Percentiles rank a stretch among this genome's conserved stretches.
phyloP scores from a whole-genome alignment of 2,888 invertebrate species.

The Sepiola atlantica region DNA sequence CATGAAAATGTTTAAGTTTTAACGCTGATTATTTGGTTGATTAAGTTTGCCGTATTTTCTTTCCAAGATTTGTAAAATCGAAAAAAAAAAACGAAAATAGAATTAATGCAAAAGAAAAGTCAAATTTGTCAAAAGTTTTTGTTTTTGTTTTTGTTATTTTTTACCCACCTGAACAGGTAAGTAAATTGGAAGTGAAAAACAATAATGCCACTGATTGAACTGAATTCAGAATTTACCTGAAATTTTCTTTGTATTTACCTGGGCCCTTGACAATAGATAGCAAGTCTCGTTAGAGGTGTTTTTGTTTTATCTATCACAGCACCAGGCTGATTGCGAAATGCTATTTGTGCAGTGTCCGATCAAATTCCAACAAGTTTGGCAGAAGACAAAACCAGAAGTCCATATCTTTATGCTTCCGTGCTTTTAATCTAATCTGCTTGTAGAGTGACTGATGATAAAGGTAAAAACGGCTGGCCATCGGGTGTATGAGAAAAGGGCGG shows the following conservation, averaged over 20 bases:
- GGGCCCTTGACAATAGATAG: background rate
- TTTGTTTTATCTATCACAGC: background rate
- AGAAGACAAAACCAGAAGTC: background rate
- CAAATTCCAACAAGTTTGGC: background rate
- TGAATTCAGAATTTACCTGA: conserved; percentile 32
- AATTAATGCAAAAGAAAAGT: background rate
- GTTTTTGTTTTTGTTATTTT: background rate
- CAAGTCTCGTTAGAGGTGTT: background rate
- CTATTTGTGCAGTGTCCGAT: background rate
- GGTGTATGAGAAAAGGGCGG: background rate
- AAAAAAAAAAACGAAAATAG: background rate
- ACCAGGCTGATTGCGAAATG: conserved; percentile 4
- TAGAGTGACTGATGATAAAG: background rate
- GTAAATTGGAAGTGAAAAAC: background rate
- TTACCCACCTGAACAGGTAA: background rate
- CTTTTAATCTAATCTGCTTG: background rate
- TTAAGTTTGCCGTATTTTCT: background rate
- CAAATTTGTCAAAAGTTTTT: background rate
- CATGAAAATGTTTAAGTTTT: background rate
- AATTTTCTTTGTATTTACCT: background rate
- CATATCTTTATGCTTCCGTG: background rate
- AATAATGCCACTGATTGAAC: conserved; percentile 32
- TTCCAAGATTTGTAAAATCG: background rate
- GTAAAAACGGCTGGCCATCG: background rate
- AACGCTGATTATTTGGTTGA: background rate